A percentile compares a stretch with the other conserved stretches of the same genome.
phyloP scores from a whole-genome alignment of 2,888 invertebrate genomes.

The Dasysyrphus tricinctus region DNA sequence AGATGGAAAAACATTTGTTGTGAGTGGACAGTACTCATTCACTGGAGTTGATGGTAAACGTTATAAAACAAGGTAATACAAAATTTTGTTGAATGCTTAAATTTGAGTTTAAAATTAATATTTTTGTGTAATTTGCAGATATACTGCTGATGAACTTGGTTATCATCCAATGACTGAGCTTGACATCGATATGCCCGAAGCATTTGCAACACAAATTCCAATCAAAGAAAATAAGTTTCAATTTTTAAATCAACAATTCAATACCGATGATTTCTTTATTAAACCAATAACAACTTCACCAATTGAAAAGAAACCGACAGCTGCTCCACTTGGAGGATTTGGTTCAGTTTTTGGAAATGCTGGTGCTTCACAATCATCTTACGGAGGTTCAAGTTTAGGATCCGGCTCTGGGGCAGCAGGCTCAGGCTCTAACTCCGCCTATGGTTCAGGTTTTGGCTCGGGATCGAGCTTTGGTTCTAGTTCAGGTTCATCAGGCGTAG shows the following conservation, averaged over 20 bases:
- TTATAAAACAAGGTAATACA: constrained; percentile 79
- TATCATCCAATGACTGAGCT: constrained; percentile 83
- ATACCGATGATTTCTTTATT: constrained; percentile 37
- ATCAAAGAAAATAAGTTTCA: constrained; percentile 80
- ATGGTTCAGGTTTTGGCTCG: neutral
- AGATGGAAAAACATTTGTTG: constrained; percentile 83
- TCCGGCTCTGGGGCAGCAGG: neutral
- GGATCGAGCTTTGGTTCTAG: neutral
- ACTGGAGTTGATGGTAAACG: constrained; percentile 83
- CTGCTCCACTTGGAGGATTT: neutral
- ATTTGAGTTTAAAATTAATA: neutral
- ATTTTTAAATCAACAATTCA: constrained; percentile 81
- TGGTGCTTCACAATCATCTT: constrained; percentile 5
- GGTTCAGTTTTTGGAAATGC: constrained; percentile 9
- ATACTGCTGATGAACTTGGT: constrained; percentile 83
- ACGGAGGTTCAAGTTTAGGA: neutral
- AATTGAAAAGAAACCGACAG: constrained; percentile 26
- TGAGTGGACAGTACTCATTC: constrained; percentile 83
- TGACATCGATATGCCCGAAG: constrained; percentile 82
- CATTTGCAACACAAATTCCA: constrained; percentile 41
- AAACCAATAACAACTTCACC: neutral
- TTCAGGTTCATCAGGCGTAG: neutral
- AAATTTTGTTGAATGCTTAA: neutral
- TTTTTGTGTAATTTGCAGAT: constrained; percentile 74
- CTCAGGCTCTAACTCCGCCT: neutral